Evolutionary conservation across 2,113 vertebrate genomes (phyloP).

Genomic region (Varanus salvator): DNA sequence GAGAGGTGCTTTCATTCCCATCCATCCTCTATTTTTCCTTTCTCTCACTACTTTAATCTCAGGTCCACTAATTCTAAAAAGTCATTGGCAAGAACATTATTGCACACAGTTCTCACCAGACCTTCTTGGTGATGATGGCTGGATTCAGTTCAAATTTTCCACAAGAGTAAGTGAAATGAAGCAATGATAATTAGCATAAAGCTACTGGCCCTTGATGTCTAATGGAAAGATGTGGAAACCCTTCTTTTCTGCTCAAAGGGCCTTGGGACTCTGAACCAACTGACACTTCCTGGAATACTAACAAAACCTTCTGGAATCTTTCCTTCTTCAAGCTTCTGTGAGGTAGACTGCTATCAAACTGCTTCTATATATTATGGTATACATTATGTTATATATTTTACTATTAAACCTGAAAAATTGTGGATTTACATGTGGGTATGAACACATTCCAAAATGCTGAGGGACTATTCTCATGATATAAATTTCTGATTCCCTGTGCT

Average conservation of each 20-base stretch:
- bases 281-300: background rate
- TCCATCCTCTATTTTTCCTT: background rate
- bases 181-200: background rate
- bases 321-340: background rate
- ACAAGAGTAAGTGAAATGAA: background rate
- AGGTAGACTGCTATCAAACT: background rate
- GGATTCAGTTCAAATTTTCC: background rate
- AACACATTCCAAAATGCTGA: background rate
- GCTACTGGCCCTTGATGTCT: background rate
- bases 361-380: background rate
- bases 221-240: background rate
- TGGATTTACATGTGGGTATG: background rate
- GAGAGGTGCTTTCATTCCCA: background rate
- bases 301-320: conserved; percentile 34
- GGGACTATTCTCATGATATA: background rate
- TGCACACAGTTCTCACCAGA: background rate
- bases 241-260: background rate
- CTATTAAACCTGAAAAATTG: background rate
- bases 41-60: background rate
- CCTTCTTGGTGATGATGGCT: background rate
- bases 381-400: background rate
- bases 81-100: too few relatives aligned
- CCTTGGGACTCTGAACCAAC: background rate
- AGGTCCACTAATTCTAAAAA: background rate
- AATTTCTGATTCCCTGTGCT: too few relatives aligned